phyloP scores from a whole-genome alignment of 2,888 invertebrate genomes.

The Drosophila aldrichi region DNA sequence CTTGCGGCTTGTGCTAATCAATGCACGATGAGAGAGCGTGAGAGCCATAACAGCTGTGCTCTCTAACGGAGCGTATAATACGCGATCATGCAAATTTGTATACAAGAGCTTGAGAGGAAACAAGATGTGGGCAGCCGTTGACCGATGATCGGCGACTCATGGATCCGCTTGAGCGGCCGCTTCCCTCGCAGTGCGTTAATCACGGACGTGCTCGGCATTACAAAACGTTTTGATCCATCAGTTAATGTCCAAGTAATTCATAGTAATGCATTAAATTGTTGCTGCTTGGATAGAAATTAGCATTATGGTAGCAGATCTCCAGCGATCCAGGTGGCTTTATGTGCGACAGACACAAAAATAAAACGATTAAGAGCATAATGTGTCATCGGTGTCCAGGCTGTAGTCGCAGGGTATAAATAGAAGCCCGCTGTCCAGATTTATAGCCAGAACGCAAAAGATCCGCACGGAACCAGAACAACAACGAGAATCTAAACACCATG shows the following conservation, averaged over 20 bases:
- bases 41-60: constrained; percentile 18
- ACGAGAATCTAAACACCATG: constrained; percentile 30
- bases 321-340: constrained; percentile 58
- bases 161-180: constrained; percentile 44
- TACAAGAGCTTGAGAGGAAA: constrained; percentile 10
- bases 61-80: constrained; percentile 37
- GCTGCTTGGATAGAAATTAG: constrained; percentile 47
- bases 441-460: constrained; percentile 48
- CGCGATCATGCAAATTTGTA: constrained; percentile 36
- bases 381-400: constrained; percentile 56
- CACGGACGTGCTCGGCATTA: constrained; percentile 65
- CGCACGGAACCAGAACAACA: constrained; percentile 20
- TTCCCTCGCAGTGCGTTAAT: constrained; percentile 43
- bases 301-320: constrained; percentile 62
- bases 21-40: constrained; percentile 30
- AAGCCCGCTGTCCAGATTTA: constrained; percentile 29
- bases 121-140: constrained; percentile 36
- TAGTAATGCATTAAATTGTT: constrained; percentile 52
- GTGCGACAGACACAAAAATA: constrained; percentile 41
- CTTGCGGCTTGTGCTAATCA: constrained; percentile 45
- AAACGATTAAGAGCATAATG: constrained; percentile 67
- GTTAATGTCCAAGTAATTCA: constrained; percentile 50
- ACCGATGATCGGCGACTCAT: constrained; percentile 35
- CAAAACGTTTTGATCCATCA: constrained; percentile 34
- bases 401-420: constrained; percentile 68